Percentiles rank a stretch among this genome's conserved stretches.
Conservation (phyloP, 2,888 invertebrate species). For the Aspidapion aeneum region DNA sequence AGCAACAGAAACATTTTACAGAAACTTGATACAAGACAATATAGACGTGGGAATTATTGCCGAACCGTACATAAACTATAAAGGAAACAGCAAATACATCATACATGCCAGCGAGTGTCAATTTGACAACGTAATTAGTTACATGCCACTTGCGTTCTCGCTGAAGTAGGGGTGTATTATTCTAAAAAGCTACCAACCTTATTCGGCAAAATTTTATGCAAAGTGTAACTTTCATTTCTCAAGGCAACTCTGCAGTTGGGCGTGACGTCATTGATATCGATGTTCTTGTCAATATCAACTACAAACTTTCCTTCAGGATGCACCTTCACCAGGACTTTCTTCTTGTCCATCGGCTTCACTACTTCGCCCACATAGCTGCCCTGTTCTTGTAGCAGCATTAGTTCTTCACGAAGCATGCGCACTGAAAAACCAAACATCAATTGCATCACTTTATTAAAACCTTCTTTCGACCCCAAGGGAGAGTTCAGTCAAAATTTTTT, state of each 20-base stretch:
- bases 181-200: too few relatives aligned
- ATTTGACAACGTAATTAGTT: too few relatives aligned
- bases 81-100: too few relatives aligned
- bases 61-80: too few relatives aligned
- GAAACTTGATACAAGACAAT: too few relatives aligned
- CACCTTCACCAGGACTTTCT: conserved; percentile 98
- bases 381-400: conserved; percentile 95
- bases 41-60: too few relatives aligned
- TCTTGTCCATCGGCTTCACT: conserved; percentile 99
- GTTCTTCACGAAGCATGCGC: conserved; percentile 94
- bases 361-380: conserved; percentile 99
- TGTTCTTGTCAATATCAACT: conserved; percentile 98
- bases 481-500: too few relatives aligned
- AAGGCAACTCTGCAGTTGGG: conserved; percentile 97
- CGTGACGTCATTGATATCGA: conserved; percentile 96
- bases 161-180: too few relatives aligned
- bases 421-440: conserved; percentile 61
- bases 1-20: too few relatives aligned
- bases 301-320: conserved; percentile 99
- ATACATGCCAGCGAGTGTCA: too few relatives aligned
- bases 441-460: too few relatives aligned
- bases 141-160: too few relatives aligned
- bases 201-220: conserved; percentile 98
- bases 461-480: not conserved
- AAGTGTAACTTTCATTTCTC: conserved; percentile 96